phyloP scores from a whole-genome alignment of 2,113 vertebrate species.

The Cnemophilus loriae region DNA sequence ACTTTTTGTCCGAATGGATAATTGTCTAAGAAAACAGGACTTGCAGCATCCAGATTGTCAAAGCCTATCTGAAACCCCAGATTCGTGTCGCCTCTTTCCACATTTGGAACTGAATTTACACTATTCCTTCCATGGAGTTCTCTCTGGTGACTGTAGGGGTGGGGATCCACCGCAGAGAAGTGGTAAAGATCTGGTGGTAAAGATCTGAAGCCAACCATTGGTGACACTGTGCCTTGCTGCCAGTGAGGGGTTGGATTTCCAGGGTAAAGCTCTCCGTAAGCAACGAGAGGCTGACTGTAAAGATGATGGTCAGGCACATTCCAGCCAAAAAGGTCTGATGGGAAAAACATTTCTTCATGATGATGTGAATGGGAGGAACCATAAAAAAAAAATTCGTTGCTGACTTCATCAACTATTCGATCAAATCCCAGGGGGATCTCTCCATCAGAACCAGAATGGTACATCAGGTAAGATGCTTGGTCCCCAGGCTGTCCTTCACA shows the following conservation, averaged over 20 bases:
- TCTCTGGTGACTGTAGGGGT: background rate
- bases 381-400: constrained; percentile 17
- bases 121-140: background rate
- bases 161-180: background rate
- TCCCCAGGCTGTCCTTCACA: background rate
- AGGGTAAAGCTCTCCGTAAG: background rate
- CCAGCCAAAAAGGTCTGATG: background rate
- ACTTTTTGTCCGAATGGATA: background rate
- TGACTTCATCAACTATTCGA: constrained; percentile 6
- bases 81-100: background rate
- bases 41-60: background rate
- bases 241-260: background rate
- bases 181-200: background rate
- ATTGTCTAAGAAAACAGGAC: background rate
- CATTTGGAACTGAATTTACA: background rate
- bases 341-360: background rate
- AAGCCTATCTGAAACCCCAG: background rate
- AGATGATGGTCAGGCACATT: background rate
- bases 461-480: background rate
- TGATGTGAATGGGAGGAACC: background rate
- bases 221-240: background rate
- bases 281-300: background rate
- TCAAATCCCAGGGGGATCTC: constrained; percentile 1
- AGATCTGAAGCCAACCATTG: background rate
- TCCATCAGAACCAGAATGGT: background rate